phyloP scores from a whole-genome alignment of 2,888 invertebrate genomes.

The Archips crataeganus region DNA sequence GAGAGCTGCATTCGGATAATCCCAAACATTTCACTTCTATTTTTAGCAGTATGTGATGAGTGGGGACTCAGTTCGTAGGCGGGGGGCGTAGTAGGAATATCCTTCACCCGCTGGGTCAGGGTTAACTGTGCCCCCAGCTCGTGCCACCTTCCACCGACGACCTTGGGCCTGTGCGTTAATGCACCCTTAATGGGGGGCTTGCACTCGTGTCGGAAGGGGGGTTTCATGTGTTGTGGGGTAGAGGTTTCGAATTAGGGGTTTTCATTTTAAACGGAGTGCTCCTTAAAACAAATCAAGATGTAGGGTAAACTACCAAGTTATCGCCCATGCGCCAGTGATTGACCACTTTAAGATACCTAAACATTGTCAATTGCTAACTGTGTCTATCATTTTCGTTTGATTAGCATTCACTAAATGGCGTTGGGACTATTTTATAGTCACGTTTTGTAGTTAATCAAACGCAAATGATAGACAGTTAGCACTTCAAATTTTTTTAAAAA shows the following conservation, averaged over 20 bases:
- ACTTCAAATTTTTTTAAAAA: too few relatives aligned
- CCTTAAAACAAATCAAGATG: neutral
- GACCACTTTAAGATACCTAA: neutral
- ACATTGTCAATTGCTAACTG: too few relatives aligned
- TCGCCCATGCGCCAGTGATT: neutral
- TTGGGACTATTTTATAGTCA: too few relatives aligned
- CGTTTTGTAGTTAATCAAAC: too few relatives aligned
- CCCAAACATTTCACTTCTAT: slow-evolving; percentile 41
- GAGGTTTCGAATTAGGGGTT: slow-evolving; percentile 6
- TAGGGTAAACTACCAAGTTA: neutral
- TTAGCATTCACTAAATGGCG: too few relatives aligned
- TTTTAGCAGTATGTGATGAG: slow-evolving; percentile 63
- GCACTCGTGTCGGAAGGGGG: slow-evolving; percentile 31
- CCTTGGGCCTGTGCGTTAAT: slow-evolving; percentile 67
- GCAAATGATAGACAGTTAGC: too few relatives aligned
- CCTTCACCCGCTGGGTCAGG: slow-evolving; percentile 85
- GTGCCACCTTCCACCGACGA: slow-evolving; percentile 80
- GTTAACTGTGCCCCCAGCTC: slow-evolving; percentile 82
- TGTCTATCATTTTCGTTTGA: too few relatives aligned
- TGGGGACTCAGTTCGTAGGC: slow-evolving; percentile 67
- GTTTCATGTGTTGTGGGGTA: slow-evolving; percentile 35
- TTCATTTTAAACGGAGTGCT: neutral
- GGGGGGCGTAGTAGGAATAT: slow-evolving; percentile 81
- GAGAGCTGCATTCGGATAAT: slow-evolving; percentile 38
- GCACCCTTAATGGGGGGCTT: slow-evolving; percentile 54